Base-by-base conservation (phyloP, 2,888 invertebrate genomes). In the Lydus trimaculatus region DNA sequence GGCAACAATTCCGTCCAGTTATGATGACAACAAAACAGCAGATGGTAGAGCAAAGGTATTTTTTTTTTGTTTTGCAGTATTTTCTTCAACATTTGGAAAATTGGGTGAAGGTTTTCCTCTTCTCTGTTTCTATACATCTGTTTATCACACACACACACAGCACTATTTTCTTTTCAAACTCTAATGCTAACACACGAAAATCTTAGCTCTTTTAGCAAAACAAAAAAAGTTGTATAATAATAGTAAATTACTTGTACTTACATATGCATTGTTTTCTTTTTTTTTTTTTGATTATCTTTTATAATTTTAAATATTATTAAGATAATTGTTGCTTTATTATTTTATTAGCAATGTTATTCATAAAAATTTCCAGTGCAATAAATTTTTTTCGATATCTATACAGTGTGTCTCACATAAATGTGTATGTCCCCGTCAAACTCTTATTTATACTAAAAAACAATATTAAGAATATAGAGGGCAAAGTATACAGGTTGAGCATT, bases 21-120 rank as follows among this genome's bases (percentile, higher is more conserved):
- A 94, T 90, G 96, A 96, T 87, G 97, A 97, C 91, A 96, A 96
- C 92, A 94, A 93, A 90, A 96, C 96, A 78, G 95, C 96, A 82
- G 95, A 96, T 89, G 96, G 96, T 87, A 93, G 93, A 90, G 92
- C 90, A 86, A 96, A 96, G 95, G 95, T 96, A 89, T 84, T 62
- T 60, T 63, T 48, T 20, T 20, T 11, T 48, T n/a, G n/a, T n/a
- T n/a, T n/a, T n/a, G n/a, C n/a, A n/a, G 11, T 11, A 3, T 48
- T 23, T 20, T 5, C 2, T 20, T n/a, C 8, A 48, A n/a, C n/a
- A n/a, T n/a, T 20, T 48, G 20, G 9, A 20, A 7, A 48, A 48
- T 20, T n/a, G 43, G 43, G 17, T 43, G n/a, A n/a, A 11, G 43
- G 43, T n/a, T 17, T 43, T 17, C 17, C 17, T 43, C 43, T 17